These are phyloP conservation scores for Rhingia rostrata DNA, from an alignment of 2,888 invertebrate genomes.

Conservation along the genomic window DNA sequence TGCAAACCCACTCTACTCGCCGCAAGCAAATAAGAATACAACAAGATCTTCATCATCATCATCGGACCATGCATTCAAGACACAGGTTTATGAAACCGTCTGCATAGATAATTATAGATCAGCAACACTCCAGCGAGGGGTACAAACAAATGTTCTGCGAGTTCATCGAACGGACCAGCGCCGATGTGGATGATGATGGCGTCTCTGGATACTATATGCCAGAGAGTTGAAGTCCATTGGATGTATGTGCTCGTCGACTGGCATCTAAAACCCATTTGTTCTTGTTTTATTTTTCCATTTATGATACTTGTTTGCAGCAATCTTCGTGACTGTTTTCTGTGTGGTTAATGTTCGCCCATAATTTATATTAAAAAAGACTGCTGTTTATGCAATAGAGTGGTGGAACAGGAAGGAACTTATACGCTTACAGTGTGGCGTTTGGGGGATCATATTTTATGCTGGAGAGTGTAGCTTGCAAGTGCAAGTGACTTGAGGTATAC, in stretches of 20 bases:
- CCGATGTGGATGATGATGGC: not conserved
- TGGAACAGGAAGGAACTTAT: constrained; percentile 18
- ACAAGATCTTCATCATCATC: constrained; percentile 14
- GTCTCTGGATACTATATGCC: constrained; percentile 4
- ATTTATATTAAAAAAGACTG: constrained; percentile 28
- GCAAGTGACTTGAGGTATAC: constrained; percentile 16
- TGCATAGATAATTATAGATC: constrained; percentile 42
- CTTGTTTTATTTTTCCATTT: constrained; percentile 13
- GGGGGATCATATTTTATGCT: not conserved
- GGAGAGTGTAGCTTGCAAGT: not conserved
- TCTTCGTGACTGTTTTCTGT: constrained; percentile 34
- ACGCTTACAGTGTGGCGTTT: not conserved
- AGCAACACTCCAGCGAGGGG: not conserved
- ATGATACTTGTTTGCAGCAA: constrained; percentile 32
- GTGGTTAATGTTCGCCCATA: constrained; percentile 40
- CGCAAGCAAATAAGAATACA: constrained; percentile 21
- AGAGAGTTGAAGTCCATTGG: constrained; percentile 13
- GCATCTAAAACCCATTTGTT: constrained; percentile 29
- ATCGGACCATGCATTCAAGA: not conserved
- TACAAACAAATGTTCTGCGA: constrained; percentile 6
- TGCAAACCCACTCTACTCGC: constrained; percentile 3
- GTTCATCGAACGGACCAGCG: constrained; percentile 50
- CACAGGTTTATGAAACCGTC: constrained; percentile 13
- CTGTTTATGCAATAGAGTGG: constrained; percentile 18
- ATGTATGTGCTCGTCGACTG: not conserved